Evolutionary conservation across 1,140 invertebrate genomes (phyloP), one percentile per base, ranked within the genome.

Genomic region (Scaptodrosophila lebanonensis): DNA sequence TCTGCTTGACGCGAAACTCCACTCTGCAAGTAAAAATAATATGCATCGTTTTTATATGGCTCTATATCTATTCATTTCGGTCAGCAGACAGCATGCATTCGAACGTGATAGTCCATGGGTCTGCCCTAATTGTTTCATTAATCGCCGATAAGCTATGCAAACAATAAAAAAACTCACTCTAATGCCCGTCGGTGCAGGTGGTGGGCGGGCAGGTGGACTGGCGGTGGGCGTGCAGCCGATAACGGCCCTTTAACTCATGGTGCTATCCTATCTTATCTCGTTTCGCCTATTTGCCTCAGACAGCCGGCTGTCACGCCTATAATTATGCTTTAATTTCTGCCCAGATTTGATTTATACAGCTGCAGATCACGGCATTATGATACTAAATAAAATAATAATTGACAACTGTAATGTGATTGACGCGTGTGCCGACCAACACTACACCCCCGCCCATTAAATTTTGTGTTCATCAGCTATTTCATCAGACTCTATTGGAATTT

Each of bases 271-370:
- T 82, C 76, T 1, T 1, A 17, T 7, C 12, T 39, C 20, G 50
- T 59, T 43, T 36, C 56, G 44, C 22, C 29, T 25, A 43, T 20
- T 36, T 65, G 36, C 42, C 47, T 47, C 50, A 62, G 70, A 75
- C 76, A 83, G 62, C 16, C 58, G 59, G 71, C 56, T 82, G 76
- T 82, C 76, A 82, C 76, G 76, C 76, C 60, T 66, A 53, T 77
- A 83, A 83, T 83, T 83, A 83, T 83, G 72, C 68, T 66, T 66
- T 77, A 77, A 83, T 83, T 73, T 77, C 48, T 65, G 32, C 40
- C 47, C 29, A 42, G 48, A 42, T 77, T 68, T 83, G 77, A 83
- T 83, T 83, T 77, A 83, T 67, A 52, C 29, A 38, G 35, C 9
- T 18, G 49, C 57, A 75, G 47, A 59, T 54, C 45, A 44, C n/a